These are phyloP conservation scores for Argopecten irradians DNA, from an alignment of 1,140 invertebrate genomes.

Conservation along the genomic window DNA sequence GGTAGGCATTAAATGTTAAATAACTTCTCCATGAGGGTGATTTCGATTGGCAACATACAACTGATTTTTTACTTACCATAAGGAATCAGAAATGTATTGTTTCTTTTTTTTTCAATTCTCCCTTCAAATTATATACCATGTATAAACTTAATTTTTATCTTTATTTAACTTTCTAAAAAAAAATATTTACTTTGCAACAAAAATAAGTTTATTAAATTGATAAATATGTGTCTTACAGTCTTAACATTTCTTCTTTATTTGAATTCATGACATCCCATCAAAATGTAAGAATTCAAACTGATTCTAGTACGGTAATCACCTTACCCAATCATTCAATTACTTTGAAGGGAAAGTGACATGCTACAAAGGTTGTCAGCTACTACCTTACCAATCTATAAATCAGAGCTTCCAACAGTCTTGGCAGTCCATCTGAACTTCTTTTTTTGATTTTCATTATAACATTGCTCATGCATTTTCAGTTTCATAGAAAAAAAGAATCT, in stretches of 20 bases:
- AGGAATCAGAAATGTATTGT: not conserved
- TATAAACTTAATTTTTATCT: too few species aligned
- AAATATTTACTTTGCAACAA: not conserved
- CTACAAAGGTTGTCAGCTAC: constrained; percentile 10
- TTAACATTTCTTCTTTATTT: too few species aligned
- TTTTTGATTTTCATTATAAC: too few species aligned
- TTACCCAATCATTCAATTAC: not conserved
- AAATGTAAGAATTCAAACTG: not conserved
- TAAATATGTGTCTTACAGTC: too few species aligned
- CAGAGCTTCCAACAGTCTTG: not conserved
- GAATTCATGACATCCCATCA: not conserved
- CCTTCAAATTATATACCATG: too few species aligned
- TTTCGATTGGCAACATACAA: too few species aligned
- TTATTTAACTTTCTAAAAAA: too few species aligned
- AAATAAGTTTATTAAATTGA: not conserved
- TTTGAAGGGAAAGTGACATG: not conserved
- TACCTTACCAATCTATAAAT: not conserved
- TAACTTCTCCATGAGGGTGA: too few species aligned
- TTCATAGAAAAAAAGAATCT: not conserved
- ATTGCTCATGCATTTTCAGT: not conserved
- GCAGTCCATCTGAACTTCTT: not conserved
- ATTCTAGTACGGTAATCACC: not conserved
- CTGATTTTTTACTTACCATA: not conserved
- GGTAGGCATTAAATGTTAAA: too few species aligned
- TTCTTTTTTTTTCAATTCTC: too few species aligned